These are phyloP conservation scores for Habrosyne pyritoides DNA, from an alignment of 2,888 invertebrate species.

Conservation along the genomic window DNA sequence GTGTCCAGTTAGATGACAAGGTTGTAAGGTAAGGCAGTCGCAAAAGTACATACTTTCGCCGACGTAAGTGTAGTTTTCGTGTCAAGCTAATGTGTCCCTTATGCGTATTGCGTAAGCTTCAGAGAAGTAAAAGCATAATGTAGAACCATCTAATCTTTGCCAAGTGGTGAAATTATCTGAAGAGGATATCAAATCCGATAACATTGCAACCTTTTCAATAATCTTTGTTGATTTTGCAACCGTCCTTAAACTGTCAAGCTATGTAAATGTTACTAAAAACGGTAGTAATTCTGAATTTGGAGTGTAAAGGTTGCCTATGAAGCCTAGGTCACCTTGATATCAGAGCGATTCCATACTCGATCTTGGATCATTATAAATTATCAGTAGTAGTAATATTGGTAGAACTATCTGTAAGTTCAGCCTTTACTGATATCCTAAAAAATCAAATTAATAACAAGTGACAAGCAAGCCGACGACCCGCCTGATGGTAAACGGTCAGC, in stretches of 20 bases:
- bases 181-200: background rate
- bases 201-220: background rate
- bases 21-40: background rate
- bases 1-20: background rate
- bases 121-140: background rate
- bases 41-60: too few species aligned
- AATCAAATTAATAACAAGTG: too few species aligned
- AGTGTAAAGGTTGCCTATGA: background rate
- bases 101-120: background rate
- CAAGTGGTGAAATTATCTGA: background rate
- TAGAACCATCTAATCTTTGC: background rate
- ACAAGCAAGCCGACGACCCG: too few species aligned
- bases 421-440: too few species aligned
- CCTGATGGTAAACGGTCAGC: too few species aligned
- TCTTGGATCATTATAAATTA: too few species aligned
- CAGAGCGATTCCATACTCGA: too few species aligned
- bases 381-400: too few species aligned
- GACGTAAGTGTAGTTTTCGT: background rate
- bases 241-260: background rate
- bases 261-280: background rate
- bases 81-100: background rate
- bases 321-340: background rate
- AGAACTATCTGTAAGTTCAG: too few species aligned
- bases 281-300: background rate
- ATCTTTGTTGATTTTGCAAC: background rate